These are phyloP conservation scores for Agonopterix heracliana DNA, from an alignment of 2,888 invertebrate species.

Conservation along the genomic window DNA sequence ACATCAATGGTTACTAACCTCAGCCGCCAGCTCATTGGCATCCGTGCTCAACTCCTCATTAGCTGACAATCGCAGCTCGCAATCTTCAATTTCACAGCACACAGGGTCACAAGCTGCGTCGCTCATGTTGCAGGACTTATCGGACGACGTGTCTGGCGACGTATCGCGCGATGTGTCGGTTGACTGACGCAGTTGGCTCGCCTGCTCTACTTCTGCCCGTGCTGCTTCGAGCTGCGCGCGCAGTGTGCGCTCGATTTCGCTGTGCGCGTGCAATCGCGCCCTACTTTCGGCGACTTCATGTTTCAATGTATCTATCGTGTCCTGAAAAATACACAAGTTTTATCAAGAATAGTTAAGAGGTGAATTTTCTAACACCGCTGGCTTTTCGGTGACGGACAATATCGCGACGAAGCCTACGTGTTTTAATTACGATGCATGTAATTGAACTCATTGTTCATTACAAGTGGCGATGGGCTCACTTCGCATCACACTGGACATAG, in stretches of 20 bases:
- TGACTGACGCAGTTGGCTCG: slow-evolving; percentile 9
- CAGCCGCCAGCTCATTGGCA: slow-evolving; percentile 64
- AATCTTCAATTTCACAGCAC: slow-evolving; percentile 56
- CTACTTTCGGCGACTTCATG: slow-evolving; percentile 67
- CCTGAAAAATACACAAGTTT: slow-evolving; percentile 32
- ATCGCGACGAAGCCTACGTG: too few relatives aligned
- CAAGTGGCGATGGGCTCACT: too few relatives aligned
- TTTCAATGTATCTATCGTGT: slow-evolving; percentile 64
- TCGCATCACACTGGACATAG: too few relatives aligned
- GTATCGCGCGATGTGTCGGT: slow-evolving; percentile 15
- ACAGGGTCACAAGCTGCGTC: slow-evolving; percentile 69
- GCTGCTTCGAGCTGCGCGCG: slow-evolving; percentile 66
- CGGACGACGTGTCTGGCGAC: slow-evolving; percentile 21
- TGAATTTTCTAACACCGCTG: too few relatives aligned
- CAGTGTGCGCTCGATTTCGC: slow-evolving; percentile 64
- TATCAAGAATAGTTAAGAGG: too few relatives aligned
- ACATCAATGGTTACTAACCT: slow-evolving; percentile 34
- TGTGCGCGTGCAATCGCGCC: slow-evolving; percentile 59
- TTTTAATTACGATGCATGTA: too few relatives aligned
- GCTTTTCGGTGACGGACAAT: too few relatives aligned
- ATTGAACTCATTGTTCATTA: too few relatives aligned
- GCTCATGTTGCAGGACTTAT: slow-evolving; percentile 41
- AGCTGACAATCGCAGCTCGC: slow-evolving; percentile 43
- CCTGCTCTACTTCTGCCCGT: slow-evolving; percentile 46
- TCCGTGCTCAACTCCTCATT: slow-evolving; percentile 66